phyloP scores from a whole-genome alignment of 2,888 invertebrate genomes.

The Leucophora obtusa region DNA sequence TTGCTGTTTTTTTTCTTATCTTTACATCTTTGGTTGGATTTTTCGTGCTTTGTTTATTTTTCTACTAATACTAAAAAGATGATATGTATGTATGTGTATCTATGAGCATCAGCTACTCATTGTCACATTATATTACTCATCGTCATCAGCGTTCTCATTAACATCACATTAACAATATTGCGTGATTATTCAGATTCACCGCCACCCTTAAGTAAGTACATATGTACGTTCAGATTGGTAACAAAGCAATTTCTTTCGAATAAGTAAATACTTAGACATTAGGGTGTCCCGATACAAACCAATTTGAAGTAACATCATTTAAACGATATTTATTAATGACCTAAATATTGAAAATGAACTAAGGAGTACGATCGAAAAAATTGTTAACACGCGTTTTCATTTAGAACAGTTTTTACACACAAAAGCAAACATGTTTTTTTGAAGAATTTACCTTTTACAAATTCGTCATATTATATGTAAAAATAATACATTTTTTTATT shows the following conservation, averaged over 20 bases:
- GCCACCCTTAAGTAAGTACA: slow-evolving; percentile 9
- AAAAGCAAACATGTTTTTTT: too few relatives aligned
- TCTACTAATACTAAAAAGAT: slow-evolving; percentile 35
- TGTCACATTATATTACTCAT: slow-evolving; percentile 55
- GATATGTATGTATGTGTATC: slow-evolving; percentile 17
- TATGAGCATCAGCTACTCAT: slow-evolving; percentile 35
- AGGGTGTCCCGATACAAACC: neutral
- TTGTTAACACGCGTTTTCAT: too few relatives aligned
- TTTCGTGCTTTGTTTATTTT: slow-evolving; percentile 27
- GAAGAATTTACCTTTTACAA: too few relatives aligned
- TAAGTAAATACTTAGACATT: neutral
- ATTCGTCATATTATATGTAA: too few relatives aligned
- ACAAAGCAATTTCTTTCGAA: neutral
- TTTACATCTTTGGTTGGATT: slow-evolving; percentile 49
- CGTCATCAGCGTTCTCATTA: slow-evolving; percentile 58
- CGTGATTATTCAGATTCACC: slow-evolving; percentile 50
- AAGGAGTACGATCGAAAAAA: too few relatives aligned
- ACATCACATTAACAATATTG: slow-evolving; percentile 59
- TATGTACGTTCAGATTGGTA: neutral
- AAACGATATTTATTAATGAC: too few relatives aligned
- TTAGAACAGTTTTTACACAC: too few relatives aligned
- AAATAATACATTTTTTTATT: too few relatives aligned
- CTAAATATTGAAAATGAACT: too few relatives aligned
- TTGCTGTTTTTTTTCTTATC: slow-evolving; percentile 47
- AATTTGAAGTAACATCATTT: too few relatives aligned